These are phyloP conservation scores for Pammene fasciana DNA, from an alignment of 2,888 invertebrate species.

Conservation along the genomic window DNA sequence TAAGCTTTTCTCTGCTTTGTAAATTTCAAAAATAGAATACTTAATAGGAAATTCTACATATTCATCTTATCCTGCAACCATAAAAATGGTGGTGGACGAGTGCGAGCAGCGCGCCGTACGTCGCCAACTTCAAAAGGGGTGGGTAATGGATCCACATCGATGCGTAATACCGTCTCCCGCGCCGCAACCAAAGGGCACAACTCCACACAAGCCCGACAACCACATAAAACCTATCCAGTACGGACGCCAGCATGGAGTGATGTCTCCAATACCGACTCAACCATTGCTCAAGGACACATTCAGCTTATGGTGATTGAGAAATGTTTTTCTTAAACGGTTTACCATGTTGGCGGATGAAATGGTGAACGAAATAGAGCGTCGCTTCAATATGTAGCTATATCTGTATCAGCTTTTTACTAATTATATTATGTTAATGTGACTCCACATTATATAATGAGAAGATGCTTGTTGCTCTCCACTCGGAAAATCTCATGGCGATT, in stretches of 20 bases:
- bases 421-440: not conserved
- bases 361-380: not conserved
- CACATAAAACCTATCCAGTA: not conserved
- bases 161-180: conserved; percentile 4
- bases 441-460: too few relatives aligned
- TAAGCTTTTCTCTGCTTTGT: too few relatives aligned
- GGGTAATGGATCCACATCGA: conserved; percentile 29
- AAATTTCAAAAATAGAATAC: too few relatives aligned
- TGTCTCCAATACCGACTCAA: conserved; percentile 6
- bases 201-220: not conserved
- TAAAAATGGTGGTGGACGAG: not conserved
- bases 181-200: not conserved
- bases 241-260: not conserved
- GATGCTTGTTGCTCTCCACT: too few relatives aligned
- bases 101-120: conserved; percentile 1
- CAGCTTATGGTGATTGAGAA: conserved; percentile 19
- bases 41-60: too few relatives aligned
- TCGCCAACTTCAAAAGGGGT: conserved; percentile 1
- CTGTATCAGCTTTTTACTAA: not conserved
- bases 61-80: too few relatives aligned
- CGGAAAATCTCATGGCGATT: not conserved
- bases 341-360: conserved; percentile 2
- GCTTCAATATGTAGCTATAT: not conserved
- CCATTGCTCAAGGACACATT: conserved; percentile 14
- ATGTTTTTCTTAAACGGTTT: conserved; percentile 16